A percentile compares a stretch with the other conserved stretches of the same genome.
Evolutionary conservation across 1,140 invertebrate species (phyloP).

Genomic region (Chelonus insularis): DNA sequence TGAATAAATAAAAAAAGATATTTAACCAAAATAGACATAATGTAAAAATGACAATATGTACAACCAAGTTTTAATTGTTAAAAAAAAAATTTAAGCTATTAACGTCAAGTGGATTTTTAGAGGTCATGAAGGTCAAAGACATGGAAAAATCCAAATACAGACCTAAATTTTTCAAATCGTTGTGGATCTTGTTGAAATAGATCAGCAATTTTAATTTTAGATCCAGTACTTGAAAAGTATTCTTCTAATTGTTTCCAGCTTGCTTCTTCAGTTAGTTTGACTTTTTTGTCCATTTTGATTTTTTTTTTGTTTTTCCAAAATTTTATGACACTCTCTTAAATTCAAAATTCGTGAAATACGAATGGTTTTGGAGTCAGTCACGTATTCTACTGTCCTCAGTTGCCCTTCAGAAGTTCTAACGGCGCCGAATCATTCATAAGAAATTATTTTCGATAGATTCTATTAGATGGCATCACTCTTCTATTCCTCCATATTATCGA

Average conservation of each 20-base stretch:
- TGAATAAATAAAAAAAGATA: conserved; percentile 56
- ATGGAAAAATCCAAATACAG: conserved; percentile 50
- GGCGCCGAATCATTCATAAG: no score
- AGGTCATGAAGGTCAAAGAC: conserved; percentile 50
- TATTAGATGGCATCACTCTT: no score
- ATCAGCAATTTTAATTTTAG: conserved; percentile 75
- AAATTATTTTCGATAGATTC: no score
- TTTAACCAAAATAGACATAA: conserved; percentile 23
- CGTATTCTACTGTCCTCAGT: not conserved
- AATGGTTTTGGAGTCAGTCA: not conserved
- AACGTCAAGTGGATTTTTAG: no score
- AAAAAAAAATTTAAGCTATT: no score
- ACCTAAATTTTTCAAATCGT: conserved; percentile 83
- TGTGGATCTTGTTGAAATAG: conserved; percentile 76
- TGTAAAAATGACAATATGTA: no score
- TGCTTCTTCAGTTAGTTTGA: conserved; percentile 66
- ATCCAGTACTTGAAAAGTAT: conserved; percentile 68
- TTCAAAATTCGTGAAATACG: no score
- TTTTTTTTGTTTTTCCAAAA: not conserved
- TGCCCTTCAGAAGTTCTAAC: not conserved
- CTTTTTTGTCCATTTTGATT: conserved; percentile 53
- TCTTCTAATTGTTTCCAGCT: conserved; percentile 74
- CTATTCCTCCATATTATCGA: no score
- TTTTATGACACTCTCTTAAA: not conserved
- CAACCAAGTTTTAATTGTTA: no score